These are phyloP conservation scores for Cyprinodon variegatus DNA, from an alignment of 2,113 vertebrate species.

Conservation along the genomic window DNA sequence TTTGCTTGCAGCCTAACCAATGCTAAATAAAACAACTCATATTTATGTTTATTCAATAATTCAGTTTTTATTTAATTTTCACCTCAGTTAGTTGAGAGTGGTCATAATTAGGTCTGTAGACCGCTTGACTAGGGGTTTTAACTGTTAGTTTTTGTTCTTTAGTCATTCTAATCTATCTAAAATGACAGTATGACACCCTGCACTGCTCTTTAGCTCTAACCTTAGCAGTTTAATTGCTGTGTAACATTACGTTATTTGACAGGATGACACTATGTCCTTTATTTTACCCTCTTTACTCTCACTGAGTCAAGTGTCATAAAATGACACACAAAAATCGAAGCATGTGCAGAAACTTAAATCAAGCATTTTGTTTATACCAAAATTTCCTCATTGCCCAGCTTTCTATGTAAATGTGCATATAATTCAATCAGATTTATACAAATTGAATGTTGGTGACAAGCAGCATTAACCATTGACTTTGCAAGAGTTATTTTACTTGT, in stretches of 20 bases:
- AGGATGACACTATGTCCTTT: background rate
- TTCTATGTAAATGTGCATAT: constrained; percentile 5
- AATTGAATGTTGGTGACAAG: constrained; percentile 31
- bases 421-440: background rate
- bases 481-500: constrained; percentile 19
- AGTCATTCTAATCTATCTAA: background rate
- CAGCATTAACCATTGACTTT: constrained; percentile 24
- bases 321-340: background rate
- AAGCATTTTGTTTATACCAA: constrained; percentile 5
- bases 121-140: too few species aligned
- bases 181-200: background rate
- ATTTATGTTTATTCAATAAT: too few species aligned
- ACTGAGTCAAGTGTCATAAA: background rate
- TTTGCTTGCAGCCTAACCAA: too few species aligned
- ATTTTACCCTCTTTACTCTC: background rate
- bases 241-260: background rate
- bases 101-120: too few species aligned
- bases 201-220: background rate
- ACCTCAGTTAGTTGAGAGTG: too few species aligned
- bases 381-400: constrained; percentile 2
- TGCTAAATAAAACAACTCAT: too few species aligned
- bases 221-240: background rate
- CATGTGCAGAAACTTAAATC: background rate
- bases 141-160: background rate
- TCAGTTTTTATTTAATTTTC: too few species aligned